Conservation (phyloP, 37 sponge, comb jelly and placozoan species). For the Lycopodina hypogea region DNA sequence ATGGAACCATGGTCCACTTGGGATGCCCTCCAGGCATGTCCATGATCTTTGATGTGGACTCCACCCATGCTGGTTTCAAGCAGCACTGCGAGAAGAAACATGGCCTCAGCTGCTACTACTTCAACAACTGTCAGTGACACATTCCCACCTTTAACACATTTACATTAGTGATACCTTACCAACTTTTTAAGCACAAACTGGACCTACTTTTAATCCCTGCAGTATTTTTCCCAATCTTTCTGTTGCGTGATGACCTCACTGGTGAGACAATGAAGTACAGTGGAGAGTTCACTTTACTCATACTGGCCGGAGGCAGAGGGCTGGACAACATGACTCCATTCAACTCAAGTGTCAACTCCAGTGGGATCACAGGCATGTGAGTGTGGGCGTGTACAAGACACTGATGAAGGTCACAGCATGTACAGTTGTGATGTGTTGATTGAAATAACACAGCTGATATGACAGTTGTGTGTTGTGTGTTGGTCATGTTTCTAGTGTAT, state of each 20-base stretch:
- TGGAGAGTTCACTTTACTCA: conserved; percentile 35
- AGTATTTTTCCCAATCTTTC: conserved; percentile 56
- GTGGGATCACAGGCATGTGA: background rate
- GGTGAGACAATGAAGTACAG: conserved; percentile 8
- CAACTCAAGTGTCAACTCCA: too few relatives aligned
- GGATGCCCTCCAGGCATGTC: conserved; percentile 57
- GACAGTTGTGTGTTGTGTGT: too few relatives aligned
- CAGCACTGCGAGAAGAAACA: conserved; percentile 34
- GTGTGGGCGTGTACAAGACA: too few relatives aligned
- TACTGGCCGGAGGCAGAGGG: conserved; percentile 40
- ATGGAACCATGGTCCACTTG: conserved; percentile 31
- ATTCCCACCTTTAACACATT: background rate
- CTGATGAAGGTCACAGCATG: too few relatives aligned
- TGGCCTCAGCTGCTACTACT: conserved; percentile 38
- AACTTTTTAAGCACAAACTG: background rate
- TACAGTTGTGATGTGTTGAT: too few relatives aligned
- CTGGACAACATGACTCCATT: conserved; percentile 13
- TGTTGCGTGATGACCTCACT: conserved; percentile 34
- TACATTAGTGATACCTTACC: background rate
- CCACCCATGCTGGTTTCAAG: background rate
- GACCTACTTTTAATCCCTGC: background rate
- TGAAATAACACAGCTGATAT: too few relatives aligned
- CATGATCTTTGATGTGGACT: conserved; percentile 23
- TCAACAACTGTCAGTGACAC: conserved; percentile 17
- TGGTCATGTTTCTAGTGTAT: too few relatives aligned